These are phyloP conservation scores for Drosophila quadrilineata DNA, from an alignment of 1,140 invertebrate species.

Conservation along the genomic window DNA sequence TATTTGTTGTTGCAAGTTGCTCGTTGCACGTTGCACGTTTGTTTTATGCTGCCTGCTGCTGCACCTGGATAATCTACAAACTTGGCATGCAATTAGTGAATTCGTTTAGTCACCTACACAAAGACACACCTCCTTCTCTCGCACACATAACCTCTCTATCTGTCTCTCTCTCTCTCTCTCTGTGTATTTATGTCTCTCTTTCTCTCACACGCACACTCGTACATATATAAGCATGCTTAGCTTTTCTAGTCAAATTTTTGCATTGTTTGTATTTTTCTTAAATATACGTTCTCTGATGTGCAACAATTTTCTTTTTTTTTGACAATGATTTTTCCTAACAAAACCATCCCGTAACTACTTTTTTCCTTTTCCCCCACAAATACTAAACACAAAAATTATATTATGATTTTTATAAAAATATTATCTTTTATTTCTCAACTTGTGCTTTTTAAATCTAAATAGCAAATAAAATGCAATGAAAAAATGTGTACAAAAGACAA, in stretches of 20 bases:
- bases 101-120: slow-evolving; percentile 10
- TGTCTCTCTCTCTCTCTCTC: too few relatives aligned
- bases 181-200: background rate
- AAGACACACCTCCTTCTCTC: background rate
- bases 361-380: slow-evolving; percentile 18
- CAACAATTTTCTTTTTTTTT: too few relatives aligned
- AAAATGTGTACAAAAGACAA: background rate
- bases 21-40: slow-evolving; percentile 32
- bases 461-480: background rate
- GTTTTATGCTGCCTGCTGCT: slow-evolving; percentile 5
- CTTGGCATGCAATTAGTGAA: slow-evolving; percentile 34
- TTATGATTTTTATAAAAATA: background rate
- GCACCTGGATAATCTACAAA: slow-evolving; percentile 7
- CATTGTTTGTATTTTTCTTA: too few relatives aligned
- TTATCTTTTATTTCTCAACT: background rate
- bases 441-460: background rate
- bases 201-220: slow-evolving; percentile 14
- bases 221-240: slow-evolving; percentile 42
- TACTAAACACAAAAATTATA: slow-evolving; percentile 9
- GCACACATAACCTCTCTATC: slow-evolving; percentile 8
- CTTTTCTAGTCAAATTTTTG: slow-evolving; percentile 36
- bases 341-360: background rate
- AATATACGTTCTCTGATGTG: background rate
- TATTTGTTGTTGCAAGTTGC: too few relatives aligned
- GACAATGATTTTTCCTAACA: slow-evolving; percentile 12